Base-by-base conservation (phyloP, 2,888 invertebrate genomes). In the Cosmopolites sordidus region DNA sequence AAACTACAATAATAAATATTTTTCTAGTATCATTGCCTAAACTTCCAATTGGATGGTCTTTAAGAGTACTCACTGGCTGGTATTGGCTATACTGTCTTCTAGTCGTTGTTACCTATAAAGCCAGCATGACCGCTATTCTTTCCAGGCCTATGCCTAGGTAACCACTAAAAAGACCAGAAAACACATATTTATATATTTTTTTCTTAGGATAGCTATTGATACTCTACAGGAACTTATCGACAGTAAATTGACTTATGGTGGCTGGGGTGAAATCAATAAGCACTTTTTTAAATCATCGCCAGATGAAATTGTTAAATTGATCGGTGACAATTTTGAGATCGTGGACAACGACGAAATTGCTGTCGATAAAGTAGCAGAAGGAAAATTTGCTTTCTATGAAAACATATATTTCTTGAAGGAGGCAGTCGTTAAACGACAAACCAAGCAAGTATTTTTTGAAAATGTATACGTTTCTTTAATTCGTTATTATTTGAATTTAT, bases 31-130 rank as follows among this genome's bases (percentile, higher is more conserved):
- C 90, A 0, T 67, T 91, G 50, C 90, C 91, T 0, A 82, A 81
- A 65, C 75, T 90, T 60, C 90, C 91, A 0, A 78, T 79, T 12
- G 87, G 86, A 12, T 91, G 91, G 90, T 85, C 91, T 0, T 76
- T 92, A 38, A 77, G 91, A 29, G 76, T 91, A 18, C 76, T 92
- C 11, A 89, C 90, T 1, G 91, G 92, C 0, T 91, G 89, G 85
- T 92, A 90, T 73, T 92, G 90, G 90, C 71, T 91, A 1, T 92
- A 90, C 68, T 88, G 88, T 65, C 83, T 90, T 56, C 76, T 91
- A 2, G 78, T 91, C 3, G 86, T 87, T 0, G 88, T 89, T 0
- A 82, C 87, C 0, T 92, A 92, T 69, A 76, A 86, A 65, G 91
- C 91, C 0, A 90, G 89, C 63, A 85, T 92, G 81, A 91, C 90